phyloP scores from a whole-genome alignment of 1,140 invertebrate genomes.

The Homalodisca vitripennis region DNA sequence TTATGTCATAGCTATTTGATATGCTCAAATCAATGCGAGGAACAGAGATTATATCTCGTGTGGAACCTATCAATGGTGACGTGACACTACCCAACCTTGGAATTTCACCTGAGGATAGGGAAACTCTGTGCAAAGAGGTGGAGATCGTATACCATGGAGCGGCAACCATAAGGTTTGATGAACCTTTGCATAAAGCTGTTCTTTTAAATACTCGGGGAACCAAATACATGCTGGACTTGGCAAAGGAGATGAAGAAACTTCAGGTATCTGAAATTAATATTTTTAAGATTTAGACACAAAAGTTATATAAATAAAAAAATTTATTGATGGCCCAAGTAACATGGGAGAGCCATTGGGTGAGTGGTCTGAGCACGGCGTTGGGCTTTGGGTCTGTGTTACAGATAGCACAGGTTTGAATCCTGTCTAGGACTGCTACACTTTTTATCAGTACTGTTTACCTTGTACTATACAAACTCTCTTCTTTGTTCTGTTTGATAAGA shows the following conservation, averaged over 20 bases:
- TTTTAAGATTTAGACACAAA: slow-evolving; percentile 32
- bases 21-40: slow-evolving; percentile 61
- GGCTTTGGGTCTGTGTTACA: too few species aligned
- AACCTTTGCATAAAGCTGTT: slow-evolving; percentile 62
- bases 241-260: slow-evolving; percentile 62
- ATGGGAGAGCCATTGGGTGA: not conserved
- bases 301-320: not conserved
- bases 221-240: slow-evolving; percentile 57
- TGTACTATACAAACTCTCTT: not conserved
- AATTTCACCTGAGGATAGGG: slow-evolving; percentile 64
- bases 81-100: slow-evolving; percentile 70
- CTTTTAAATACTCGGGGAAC: slow-evolving; percentile 62
- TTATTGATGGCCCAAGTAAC: not conserved
- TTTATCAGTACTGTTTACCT: too few species aligned
- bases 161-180: slow-evolving; percentile 86
- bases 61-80: slow-evolving; percentile 76
- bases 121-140: slow-evolving; percentile 52
- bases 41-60: slow-evolving; percentile 58
- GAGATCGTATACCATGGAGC: slow-evolving; percentile 76
- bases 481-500: too few species aligned
- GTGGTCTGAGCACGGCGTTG: not conserved
- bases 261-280: too few species aligned
- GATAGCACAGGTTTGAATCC: too few species aligned
- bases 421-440: too few species aligned
- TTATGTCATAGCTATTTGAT: slow-evolving; percentile 69